Evolutionary conservation across 2,888 invertebrate species (phyloP), one percentile per base, ranked within the genome.

Genomic region (Lordiphosa fenestrarum): DNA sequence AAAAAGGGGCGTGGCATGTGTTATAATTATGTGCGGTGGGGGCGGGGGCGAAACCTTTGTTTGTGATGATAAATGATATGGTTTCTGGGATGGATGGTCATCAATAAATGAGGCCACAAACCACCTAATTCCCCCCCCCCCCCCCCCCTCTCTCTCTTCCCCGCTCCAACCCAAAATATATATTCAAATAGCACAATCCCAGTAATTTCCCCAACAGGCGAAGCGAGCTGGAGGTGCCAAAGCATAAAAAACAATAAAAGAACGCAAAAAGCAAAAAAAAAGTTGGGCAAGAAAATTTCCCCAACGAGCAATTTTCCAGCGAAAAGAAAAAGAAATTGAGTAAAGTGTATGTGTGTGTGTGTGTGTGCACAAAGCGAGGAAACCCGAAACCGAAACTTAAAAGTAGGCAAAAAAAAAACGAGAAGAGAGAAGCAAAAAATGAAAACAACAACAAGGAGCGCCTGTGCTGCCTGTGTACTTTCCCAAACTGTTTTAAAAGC

Each of bases 401-500:
- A 76, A 66, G 70, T 69, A 69, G 69, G 63, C 66, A 69, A 19
- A 21, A 21, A 12, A 3, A 9, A 13, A 21, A 36, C n/a, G 36
- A 35, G 21, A 21, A n/a, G 36, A 36, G 37, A 36, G 7, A 30
- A 9, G 3, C 7, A 30, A 30, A 0, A 6, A 25, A 25, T 7
- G 6, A 25, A 6, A 30, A 30, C 30, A 30, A 30, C 30, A 30
- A 30, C 9, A 30, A 30, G 30, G 7, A 6, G 6, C 6, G 23
- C 23, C 25, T 30, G 30, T 3, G 30, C 30, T 9, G 47, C 21
- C 60, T 60, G 73, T 70, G 77, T 77, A 76, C 82, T 71, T 81
- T 84, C 60, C 61, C 81, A 76, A 80, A 80, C 85, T 69, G 77
- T 80, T 80, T 80, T 80, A 73, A 84, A 83, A 80, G 77, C 80